Evolutionary conservation across 2,797 vertebrate genomes (phyloP).

Genomic region (Bryconaethiops microstoma): DNA sequence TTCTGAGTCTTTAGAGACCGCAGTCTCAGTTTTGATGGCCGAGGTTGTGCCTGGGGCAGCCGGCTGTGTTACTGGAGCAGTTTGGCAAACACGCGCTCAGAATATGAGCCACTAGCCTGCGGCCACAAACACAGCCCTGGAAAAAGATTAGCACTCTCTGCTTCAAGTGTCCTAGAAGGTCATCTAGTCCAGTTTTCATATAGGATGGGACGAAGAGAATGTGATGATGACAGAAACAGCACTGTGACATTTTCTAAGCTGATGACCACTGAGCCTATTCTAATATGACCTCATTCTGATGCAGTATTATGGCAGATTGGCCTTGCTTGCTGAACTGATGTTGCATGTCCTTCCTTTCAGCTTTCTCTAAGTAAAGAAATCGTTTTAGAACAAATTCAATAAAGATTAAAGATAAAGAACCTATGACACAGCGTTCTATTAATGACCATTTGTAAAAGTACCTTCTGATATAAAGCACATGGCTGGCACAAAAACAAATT

Average conservation of each 20-base stretch:
- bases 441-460: too few species aligned
- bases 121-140: conserved; percentile 9
- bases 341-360: neutral
- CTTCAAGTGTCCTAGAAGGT: conserved; percentile 29
- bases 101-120: conserved; percentile 21
- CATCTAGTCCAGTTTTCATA: conserved; percentile 16
- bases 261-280: conserved; percentile 23
- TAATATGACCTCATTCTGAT: conserved; percentile 39
- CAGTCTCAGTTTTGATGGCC: conserved; percentile 1
- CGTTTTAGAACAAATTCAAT: too few species aligned
- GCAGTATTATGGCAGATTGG: conserved; percentile 22
- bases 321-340: conserved; percentile 13
- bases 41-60: conserved; percentile 8
- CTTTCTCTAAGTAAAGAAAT: neutral
- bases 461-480: too few species aligned
- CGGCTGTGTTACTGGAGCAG: neutral
- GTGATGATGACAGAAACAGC: neutral
- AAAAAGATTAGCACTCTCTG: conserved; percentile 6
- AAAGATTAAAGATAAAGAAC: too few species aligned
- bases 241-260: conserved; percentile 20
- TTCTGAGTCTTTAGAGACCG: conserved; percentile 28
- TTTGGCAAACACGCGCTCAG: neutral
- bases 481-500: too few species aligned
- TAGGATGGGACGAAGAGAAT: conserved; percentile 30
- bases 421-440: too few species aligned